Evolutionary conservation across 2,888 invertebrate genomes (phyloP), one percentile per base, ranked within the genome.

Genomic region (Miltochrista miniata): DNA sequence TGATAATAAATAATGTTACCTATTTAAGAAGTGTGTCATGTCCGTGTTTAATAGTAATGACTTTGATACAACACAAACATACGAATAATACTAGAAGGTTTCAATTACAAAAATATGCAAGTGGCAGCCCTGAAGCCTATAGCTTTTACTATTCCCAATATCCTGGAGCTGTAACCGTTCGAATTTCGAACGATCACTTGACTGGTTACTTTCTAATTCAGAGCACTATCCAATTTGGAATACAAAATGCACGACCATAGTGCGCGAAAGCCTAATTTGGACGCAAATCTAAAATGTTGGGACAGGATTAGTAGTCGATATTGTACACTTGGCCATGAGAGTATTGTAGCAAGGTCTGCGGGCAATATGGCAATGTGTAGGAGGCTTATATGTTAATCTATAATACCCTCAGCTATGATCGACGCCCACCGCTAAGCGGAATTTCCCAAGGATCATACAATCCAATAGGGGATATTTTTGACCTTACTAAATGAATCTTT

Each of bases 201-300:
- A 68, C 67, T 70, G 74, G 70, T 69, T 74, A 79, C 79, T 76
- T 78, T 76, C 72, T 74, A 74, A 79, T 78, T 78, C 72, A 68
- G 68, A 59, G 65, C 68, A 70, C 65, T 70, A 67, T 57, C 57
- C 54, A 62, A 60, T 50, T 60, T 43, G 60, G 56, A 57, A 68
- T 64, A 54, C 57, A 56, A 51, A 64, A 61, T 54, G 60, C 53
- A 50, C 49, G 53, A 53, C 54, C 39, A 60, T 48, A 58, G 46
- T 56, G 48, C 24, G 48, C 24, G 47, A 59, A 57, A 60, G 42
- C 61, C 55, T 54, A 51, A 54, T 56, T 52, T 48, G 54, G 34
- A 50, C 49, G 58, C 31, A 60, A 58, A 62, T 41, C 56, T 54
- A 61, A 64, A 59, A 45, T 45, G 40, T 37, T 48, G 61, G 55